phyloP scores from a whole-genome alignment of 2,797 vertebrate genomes.

The Astyanax mexicanus region DNA sequence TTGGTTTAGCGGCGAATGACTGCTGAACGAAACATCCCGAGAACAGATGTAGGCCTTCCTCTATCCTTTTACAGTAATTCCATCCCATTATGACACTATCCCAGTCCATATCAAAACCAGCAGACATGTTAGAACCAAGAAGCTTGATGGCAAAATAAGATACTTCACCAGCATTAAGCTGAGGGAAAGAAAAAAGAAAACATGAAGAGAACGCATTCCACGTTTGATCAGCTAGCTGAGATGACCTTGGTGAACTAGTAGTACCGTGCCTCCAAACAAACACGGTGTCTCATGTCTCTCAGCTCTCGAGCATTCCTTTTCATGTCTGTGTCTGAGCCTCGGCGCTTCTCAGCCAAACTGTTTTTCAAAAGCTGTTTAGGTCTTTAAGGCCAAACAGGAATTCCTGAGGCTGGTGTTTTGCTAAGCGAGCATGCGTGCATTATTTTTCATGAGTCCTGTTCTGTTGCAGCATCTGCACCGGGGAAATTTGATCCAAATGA shows the following conservation, averaged over 20 bases:
- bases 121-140: constrained; percentile 59
- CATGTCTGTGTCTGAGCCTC: constrained; percentile 31
- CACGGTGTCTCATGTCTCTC: constrained; percentile 48
- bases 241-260: constrained; percentile 58
- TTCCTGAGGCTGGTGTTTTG: constrained; percentile 31
- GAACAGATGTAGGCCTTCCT: constrained; percentile 41
- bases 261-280: constrained; percentile 32
- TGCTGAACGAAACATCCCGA: constrained; percentile 40
- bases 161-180: constrained; percentile 60
- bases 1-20: constrained; percentile 49
- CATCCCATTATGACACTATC: constrained; percentile 56
- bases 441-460: constrained; percentile 51
- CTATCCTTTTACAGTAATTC: constrained; percentile 54
- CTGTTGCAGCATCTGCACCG: constrained; percentile 45
- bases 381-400: constrained; percentile 47
- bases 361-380: constrained; percentile 38
- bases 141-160: constrained; percentile 59
- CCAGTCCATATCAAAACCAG: constrained; percentile 57
- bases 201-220: constrained; percentile 46
- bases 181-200: constrained; percentile 28
- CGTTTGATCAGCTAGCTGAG: constrained; percentile 56
- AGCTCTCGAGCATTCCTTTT: constrained; percentile 35
- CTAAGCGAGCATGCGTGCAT: constrained; percentile 23
- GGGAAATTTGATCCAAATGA: constrained; percentile 50
- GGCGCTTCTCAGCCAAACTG: constrained; percentile 35